Base-by-base conservation (phyloP, 2,113 vertebrate species). In the Antennarius striatus region DNA sequence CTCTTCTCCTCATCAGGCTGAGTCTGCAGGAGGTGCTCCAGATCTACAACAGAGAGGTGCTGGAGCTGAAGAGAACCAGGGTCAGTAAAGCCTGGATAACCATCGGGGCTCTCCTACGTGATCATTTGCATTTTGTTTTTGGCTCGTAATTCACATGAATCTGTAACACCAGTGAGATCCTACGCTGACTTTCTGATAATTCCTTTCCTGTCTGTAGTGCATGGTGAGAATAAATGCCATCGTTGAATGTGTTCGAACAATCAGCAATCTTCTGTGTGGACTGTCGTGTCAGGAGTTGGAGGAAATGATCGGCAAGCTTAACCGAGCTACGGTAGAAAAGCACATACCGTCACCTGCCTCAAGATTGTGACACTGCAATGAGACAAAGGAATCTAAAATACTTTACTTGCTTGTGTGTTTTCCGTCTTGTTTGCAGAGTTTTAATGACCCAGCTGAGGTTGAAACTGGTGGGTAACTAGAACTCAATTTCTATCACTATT, bases 241-340 rank as follows among this genome's bases (percentile, higher is more conserved):
- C 0, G 68, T 79, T 62, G 55, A 16, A n/a, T 74, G 43, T 10
- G 88, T 86, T 40, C 84, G 72, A 36, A 70, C 60, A 56, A 75
- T 93, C 75, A 85, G 77, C 64, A 85, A 60, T 15, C 90, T 91
- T 12, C 81, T 93, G 78, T 86, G 73, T 62, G 90, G 87, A 2
- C 4, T 92, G 17, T 76, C 91, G 0, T 76, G 76, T 32, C 42
- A 36, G n/a, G 85, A 90, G 43, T 14, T 93, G 52, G 91, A 93
- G 42, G 87, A 92, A 3, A 62, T 82, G 22, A 84, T 90, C 1
- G 85, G 83, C 10, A 30, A 46, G 1, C 71, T 93, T 36, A 90
- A 87, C 63, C 69, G 88, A 66, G 56, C 56, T 30, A 40, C 85
- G 91, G 92, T 93, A 84, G n/a, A 71, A 52, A 3, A 6, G 42